phyloP scores from a whole-genome alignment of 2,113 vertebrate genomes.

The Neogale vison region DNA sequence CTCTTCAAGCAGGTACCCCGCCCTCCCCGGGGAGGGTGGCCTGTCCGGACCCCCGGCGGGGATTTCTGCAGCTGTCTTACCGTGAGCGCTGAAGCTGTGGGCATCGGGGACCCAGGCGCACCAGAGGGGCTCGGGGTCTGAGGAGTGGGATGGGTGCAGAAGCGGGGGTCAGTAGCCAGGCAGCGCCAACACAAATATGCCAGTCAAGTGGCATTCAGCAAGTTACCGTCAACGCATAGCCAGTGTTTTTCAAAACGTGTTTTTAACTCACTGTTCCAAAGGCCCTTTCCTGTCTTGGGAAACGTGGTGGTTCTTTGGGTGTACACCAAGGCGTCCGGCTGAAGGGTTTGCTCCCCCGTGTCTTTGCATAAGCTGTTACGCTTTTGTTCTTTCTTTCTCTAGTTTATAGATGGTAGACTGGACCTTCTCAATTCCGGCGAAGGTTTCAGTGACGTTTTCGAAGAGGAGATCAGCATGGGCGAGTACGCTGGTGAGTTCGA shows the following conservation, averaged over 20 bases:
- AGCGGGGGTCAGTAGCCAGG: not conserved
- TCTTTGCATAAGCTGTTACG: not conserved
- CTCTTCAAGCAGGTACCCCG: slow-evolving; percentile 95
- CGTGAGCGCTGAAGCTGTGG: not conserved
- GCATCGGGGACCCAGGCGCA: not conserved
- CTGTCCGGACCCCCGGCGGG: not conserved
- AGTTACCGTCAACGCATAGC: not conserved
- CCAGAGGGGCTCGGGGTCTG: not conserved
- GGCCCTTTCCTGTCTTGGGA: not conserved
- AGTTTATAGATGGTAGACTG: slow-evolving; percentile 98
- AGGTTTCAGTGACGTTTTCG: slow-evolving; percentile 97
- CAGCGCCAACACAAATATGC: not conserved
- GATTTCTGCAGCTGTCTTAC: not conserved
- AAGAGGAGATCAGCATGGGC: slow-evolving; percentile 97
- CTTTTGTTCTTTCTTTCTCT: not conserved
- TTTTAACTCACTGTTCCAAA: not conserved
- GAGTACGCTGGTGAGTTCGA: slow-evolving; percentile 93
- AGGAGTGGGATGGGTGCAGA: not conserved
- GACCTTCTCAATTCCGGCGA: slow-evolving; percentile 96
- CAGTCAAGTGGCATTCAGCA: not conserved
- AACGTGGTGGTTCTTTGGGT: not conserved
- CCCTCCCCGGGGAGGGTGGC: not conserved
- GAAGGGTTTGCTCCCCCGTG: not conserved
- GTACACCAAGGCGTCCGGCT: not conserved
- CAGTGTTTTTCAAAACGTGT: not conserved